Conservation (phyloP, 1,140 invertebrate genomes). For the Tetraneura akinire region DNA sequence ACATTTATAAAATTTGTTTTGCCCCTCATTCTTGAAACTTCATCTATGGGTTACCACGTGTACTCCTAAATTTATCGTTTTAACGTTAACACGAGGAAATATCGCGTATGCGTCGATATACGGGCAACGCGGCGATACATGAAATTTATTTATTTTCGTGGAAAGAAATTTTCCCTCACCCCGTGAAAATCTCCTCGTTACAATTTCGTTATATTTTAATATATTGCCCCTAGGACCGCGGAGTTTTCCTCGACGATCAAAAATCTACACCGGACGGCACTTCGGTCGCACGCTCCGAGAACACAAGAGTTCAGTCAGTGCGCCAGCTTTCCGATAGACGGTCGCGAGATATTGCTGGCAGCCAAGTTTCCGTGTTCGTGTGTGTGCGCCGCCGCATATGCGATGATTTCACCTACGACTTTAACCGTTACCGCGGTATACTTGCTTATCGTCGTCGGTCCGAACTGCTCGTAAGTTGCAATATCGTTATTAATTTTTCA, state of each 20-base stretch:
- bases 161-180: too few relatives aligned
- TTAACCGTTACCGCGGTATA: not conserved
- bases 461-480: conserved; percentile 2
- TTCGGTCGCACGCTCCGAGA: not conserved
- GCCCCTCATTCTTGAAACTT: too few relatives aligned
- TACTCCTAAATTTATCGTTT: too few relatives aligned
- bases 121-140: too few relatives aligned
- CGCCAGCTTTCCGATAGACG: conserved; percentile 15
- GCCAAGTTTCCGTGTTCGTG: not conserved
- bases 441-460: not conserved
- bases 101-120: too few relatives aligned
- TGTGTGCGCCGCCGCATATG: not conserved
- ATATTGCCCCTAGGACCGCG: not conserved
- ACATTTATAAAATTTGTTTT: too few relatives aligned
- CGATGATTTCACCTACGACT: not conserved
- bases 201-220: too few relatives aligned
- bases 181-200: too few relatives aligned
- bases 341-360: not conserved
- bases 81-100: too few relatives aligned
- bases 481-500: too few relatives aligned
- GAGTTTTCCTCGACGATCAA: not conserved
- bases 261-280: conserved; percentile 19
- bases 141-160: too few relatives aligned
- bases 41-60: too few relatives aligned
- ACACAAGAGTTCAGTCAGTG: not conserved